These are phyloP conservation scores for Platysternon megacephalum DNA, from an alignment of 2,113 vertebrate species.

Conservation along the genomic window DNA sequence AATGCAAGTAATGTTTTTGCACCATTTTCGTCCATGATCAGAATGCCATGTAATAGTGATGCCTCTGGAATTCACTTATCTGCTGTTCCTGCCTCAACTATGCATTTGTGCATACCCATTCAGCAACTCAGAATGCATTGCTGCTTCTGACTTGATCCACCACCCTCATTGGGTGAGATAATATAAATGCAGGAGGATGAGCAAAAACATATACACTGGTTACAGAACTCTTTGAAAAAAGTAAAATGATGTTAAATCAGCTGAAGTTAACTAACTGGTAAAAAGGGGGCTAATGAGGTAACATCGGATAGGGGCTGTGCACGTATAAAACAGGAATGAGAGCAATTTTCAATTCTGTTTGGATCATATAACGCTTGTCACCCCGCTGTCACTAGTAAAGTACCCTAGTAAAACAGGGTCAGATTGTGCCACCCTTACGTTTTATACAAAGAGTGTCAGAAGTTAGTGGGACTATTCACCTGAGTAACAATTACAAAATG, in stretches of 20 bases:
- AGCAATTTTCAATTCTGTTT: background rate
- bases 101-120: accelerated
- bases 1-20: background rate
- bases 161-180: background rate
- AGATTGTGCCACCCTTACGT: background rate
- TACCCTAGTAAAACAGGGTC: accelerated
- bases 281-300: background rate
- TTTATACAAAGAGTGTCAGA: background rate
- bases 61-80: background rate
- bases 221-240: background rate
- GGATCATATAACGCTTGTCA: background rate
- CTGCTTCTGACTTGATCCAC: background rate
- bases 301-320: background rate
- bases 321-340: background rate
- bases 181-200: background rate
- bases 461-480: background rate
- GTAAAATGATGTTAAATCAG: background rate
- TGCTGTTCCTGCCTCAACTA: accelerated
- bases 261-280: background rate
- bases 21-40: background rate
- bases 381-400: background rate
- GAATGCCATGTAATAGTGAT: background rate
- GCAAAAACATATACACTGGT: background rate
- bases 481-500: slow-evolving; percentile 21
- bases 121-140: accelerated